Conservation (phyloP, 2,113 vertebrate genomes). For the Cyrtonyx montezumae region DNA sequence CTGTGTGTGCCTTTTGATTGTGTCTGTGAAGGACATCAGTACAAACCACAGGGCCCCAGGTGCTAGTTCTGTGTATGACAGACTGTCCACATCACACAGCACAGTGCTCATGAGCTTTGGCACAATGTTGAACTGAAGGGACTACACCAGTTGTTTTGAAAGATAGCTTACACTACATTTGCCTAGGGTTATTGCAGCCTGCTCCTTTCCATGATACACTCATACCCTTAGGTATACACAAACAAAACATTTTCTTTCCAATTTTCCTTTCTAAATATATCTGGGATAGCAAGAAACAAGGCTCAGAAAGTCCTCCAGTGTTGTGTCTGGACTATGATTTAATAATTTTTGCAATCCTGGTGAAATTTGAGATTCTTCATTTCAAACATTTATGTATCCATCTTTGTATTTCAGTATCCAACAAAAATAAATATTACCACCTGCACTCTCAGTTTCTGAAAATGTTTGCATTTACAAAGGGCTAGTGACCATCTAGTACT, state of each 20-base stretch:
- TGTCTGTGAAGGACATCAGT: not conserved
- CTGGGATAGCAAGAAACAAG: not conserved
- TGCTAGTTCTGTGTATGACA: not conserved
- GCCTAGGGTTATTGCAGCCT: not conserved
- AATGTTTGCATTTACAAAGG: not conserved
- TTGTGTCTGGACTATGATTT: not conserved
- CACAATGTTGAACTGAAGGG: not conserved
- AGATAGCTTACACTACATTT: not conserved
- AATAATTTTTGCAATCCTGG: not conserved
- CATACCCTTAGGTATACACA: not conserved
- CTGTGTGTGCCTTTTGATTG: not conserved
- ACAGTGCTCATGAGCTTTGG: not conserved
- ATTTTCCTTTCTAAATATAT: slow-evolving; percentile 3
- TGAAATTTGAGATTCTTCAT: not conserved
- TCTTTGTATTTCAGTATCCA: not conserved
- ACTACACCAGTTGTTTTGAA: not conserved
- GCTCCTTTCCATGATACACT: not conserved
- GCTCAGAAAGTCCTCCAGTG: not conserved
- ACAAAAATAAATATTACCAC: not conserved
- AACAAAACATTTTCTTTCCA: not conserved
- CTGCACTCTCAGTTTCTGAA: not conserved
- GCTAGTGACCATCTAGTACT: not conserved
- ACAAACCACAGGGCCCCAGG: not conserved
- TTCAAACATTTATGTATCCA: not conserved
- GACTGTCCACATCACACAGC: not conserved